These are phyloP conservation scores for Parnassius apollo DNA, from an alignment of 2,888 invertebrate genomes.

Conservation along the genomic window DNA sequence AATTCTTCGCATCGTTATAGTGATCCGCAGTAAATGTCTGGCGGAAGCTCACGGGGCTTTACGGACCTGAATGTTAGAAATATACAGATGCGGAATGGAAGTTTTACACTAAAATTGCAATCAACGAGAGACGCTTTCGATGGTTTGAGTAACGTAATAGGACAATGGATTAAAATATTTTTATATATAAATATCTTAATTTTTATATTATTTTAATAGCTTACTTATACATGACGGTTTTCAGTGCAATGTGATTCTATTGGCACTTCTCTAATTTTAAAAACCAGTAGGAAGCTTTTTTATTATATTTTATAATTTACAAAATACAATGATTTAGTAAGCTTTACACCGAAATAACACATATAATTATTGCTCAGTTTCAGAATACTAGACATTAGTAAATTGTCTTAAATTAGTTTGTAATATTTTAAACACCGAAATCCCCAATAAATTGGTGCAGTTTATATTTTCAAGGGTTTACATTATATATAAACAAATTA, in stretches of 20 bases:
- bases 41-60: not conserved
- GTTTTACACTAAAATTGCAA: not conserved
- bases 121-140: not conserved
- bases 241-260: no score
- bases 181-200: no score
- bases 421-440: not conserved
- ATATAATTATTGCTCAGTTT: no score
- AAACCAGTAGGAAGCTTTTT: no score
- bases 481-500: conserved; percentile 4
- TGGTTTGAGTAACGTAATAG: not conserved
- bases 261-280: no score
- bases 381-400: not conserved
- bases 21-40: not conserved
- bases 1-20: not conserved
- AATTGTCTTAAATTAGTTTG: not conserved
- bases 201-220: no score
- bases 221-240: no score
- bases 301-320: no score
- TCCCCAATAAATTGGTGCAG: not conserved
- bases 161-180: not conserved
- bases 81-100: not conserved
- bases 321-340: no score
- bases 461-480: not conserved
- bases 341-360: not conserved
- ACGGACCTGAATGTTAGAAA: not conserved